Evolutionary conservation across 2,888 invertebrate genomes (phyloP), one percentile per base, ranked within the genome.

Genomic region (Polymixis lichenea): DNA sequence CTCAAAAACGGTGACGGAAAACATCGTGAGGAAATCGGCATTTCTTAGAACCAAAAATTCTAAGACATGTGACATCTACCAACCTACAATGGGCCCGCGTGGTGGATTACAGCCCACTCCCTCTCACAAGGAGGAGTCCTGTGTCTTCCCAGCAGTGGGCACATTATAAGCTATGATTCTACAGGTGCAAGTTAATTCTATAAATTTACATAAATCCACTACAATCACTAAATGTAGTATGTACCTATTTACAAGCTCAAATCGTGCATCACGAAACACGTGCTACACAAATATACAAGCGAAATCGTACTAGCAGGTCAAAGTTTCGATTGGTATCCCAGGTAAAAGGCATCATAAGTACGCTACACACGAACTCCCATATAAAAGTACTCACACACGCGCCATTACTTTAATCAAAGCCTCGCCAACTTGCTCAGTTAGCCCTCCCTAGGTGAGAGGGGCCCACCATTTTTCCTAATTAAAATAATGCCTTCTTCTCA

Each of bases 401-500:
- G 53, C 84, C 88, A 89, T 89, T 88, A 87, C 88, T 79, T 78
- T 89, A 90, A 91, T 91, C 91, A 91, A 90, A 91, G 88, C 90
- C 86, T 90, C 90, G 90, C 88, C 88, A 91, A 89, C 89, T 89
- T 89, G 88, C 87, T 87, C 89, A 89, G 85, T 79, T 78, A 72
- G 79, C 83, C 72, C 90, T 77, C 90, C 91, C 91, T 90, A 91
- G 91, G 91, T 90, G 91, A 89, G 89, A 88, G 90, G 89, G 91
- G 88, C 89, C 89, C 74, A 78, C 89, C 90, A 93, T 95, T 95
- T 95, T 95, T 95, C 95, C 95, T 95, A 95, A 96, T 96, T 96
- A 96, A 95, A 95, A 95, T 95, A 96, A 96, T 96, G 95, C 94
- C 92, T 94, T 92, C 92, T 93, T 94, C 93, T 93, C 93, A 92